These are phyloP conservation scores for Bathynomus jamesi DNA, from an alignment of 1,140 invertebrate genomes.

Conservation along the genomic window DNA sequence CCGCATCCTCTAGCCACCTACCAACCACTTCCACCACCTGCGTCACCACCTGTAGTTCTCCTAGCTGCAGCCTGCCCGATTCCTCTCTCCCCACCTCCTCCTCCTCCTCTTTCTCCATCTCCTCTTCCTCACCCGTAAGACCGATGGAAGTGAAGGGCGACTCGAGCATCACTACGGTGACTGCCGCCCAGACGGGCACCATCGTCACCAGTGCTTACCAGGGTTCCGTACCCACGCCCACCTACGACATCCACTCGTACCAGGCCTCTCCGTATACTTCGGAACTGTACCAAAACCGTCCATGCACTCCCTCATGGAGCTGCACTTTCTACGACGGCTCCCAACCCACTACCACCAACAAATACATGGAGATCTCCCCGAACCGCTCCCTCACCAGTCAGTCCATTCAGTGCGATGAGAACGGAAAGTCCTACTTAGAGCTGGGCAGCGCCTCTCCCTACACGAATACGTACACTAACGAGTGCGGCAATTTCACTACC, in stretches of 20 bases:
- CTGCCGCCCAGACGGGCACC: conserved; percentile 23
- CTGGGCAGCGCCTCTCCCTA: conserved; percentile 50
- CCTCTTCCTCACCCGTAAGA: not conserved
- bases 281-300: conserved; percentile 11
- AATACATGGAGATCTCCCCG: conserved; percentile 33
- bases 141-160: conserved; percentile 4
- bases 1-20: not conserved
- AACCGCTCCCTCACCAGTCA: conserved; percentile 47
- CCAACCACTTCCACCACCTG: not conserved
- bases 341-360: conserved; percentile 31
- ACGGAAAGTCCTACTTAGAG: conserved; percentile 81
- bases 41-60: not conserved
- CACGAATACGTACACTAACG: conserved; percentile 32
- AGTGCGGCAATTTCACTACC: conserved; percentile 36
- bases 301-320: conserved; percentile 25
- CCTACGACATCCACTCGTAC: conserved; percentile 25
- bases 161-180: conserved; percentile 20
- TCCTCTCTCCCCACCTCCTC: not conserved
- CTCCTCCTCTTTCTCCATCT: not conserved
- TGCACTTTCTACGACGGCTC: conserved; percentile 35
- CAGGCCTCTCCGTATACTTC: conserved; percentile 15
- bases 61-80: not conserved
- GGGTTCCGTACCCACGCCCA: conserved; percentile 24
- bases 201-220: conserved; percentile 31
- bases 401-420: conserved; percentile 76